These are phyloP conservation scores for Leucosticte australis DNA, from an alignment of 2,113 vertebrate genomes.

Conservation along the genomic window DNA sequence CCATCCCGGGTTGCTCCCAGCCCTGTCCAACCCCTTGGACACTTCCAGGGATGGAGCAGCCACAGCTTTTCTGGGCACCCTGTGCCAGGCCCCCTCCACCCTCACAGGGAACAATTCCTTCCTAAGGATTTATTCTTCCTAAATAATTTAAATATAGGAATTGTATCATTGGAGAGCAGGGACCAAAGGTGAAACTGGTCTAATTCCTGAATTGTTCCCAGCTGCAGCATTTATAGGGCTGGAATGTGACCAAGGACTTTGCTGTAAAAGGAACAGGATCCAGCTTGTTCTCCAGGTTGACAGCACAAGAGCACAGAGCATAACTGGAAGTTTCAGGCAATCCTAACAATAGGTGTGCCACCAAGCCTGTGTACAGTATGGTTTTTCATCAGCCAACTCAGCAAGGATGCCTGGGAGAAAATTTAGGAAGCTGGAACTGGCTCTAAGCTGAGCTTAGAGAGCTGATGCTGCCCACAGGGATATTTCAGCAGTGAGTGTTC, in stretches of 20 bases:
- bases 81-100: accelerated
- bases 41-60: not conserved
- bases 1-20: accelerated
- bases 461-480: not conserved
- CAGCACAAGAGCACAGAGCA: not conserved
- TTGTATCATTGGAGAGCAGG: not conserved
- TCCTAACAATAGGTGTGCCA: not conserved
- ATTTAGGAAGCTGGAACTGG: not conserved
- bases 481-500: not conserved
- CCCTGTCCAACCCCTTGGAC: accelerated
- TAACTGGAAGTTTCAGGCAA: not conserved
- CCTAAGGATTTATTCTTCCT: not conserved
- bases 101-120: not conserved
- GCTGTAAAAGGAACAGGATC: not conserved
- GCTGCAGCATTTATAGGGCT: not conserved
- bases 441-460: not conserved
- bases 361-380: not conserved
- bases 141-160: not conserved
- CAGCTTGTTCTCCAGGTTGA: not conserved
- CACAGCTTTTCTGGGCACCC: not conserved
- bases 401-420: not conserved
- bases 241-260: not conserved
- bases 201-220: not conserved
- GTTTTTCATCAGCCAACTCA: not conserved
- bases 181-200: not conserved